A percentile compares a stretch with the other conserved stretches of the same genome.
These are phyloP conservation scores for Cyrtonyx montezumae DNA, from an alignment of 2,113 vertebrate species.

Conservation along the genomic window DNA sequence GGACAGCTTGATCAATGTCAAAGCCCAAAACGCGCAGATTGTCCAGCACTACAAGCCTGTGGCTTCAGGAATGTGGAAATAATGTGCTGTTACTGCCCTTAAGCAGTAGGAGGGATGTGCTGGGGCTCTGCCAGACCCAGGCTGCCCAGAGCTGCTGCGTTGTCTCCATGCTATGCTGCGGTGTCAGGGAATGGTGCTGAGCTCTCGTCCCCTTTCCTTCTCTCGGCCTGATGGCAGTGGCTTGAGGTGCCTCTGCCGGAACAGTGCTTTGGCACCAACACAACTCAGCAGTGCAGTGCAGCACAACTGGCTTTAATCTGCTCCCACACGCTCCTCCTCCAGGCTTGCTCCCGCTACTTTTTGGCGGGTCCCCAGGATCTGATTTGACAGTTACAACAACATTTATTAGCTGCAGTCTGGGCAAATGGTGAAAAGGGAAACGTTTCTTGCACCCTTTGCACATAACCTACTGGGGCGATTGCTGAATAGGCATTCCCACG, in stretches of 20 bases:
- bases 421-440: background rate
- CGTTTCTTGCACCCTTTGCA: background rate
- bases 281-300: background rate
- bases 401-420: constrained; percentile 9
- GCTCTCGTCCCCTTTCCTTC: background rate
- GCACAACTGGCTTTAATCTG: constrained; percentile 10
- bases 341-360: background rate
- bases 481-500: background rate
- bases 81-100: background rate
- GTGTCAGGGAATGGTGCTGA: rapidly evolving
- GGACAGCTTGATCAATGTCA: background rate
- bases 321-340: background rate
- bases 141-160: background rate
- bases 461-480: background rate
- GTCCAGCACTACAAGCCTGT: background rate
- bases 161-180: background rate
- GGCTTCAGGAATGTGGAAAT: constrained; percentile 9
- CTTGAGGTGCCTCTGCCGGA: background rate
- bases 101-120: background rate
- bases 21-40: background rate
- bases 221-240: rapidly evolving
- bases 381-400: background rate
- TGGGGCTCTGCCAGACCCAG: background rate
- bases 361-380: background rate
- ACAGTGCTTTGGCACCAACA: background rate